Conservation (phyloP, 2,113 vertebrate genomes). For the Sprattus sprattus region DNA sequence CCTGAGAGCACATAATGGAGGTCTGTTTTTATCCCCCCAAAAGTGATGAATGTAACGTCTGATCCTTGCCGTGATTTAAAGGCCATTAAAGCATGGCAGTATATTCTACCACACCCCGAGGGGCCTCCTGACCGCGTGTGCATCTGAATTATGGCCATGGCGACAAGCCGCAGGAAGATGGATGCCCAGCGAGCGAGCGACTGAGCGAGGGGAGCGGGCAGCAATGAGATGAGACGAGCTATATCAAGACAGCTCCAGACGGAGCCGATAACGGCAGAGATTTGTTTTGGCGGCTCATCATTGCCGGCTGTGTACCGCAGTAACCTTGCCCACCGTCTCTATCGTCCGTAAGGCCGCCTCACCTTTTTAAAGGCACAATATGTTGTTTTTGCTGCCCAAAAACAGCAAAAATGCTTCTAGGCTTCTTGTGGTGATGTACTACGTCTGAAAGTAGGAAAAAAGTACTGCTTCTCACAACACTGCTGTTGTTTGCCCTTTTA, state of each 20-base stretch:
- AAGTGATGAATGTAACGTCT: constrained; percentile 59
- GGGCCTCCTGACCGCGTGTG: constrained; percentile 59
- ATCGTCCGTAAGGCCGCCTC: neutral
- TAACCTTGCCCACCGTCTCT: neutral
- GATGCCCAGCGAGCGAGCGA: constrained; percentile 44
- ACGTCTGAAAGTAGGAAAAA: neutral
- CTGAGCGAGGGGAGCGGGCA: too few species aligned
- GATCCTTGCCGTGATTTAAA: constrained; percentile 60
- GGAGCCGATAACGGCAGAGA: constrained; percentile 24
- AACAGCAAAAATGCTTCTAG: neutral
- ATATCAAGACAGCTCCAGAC: constrained; percentile 58
- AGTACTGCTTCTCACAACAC: neutral
- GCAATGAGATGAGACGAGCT: constrained; percentile 29
- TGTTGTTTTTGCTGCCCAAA: neutral
- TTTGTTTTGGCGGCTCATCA: constrained; percentile 19
- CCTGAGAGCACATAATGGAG: constrained; percentile 45
- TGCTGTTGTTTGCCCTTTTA: neutral
- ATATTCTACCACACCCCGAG: constrained; percentile 60
- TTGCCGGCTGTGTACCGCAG: neutral
- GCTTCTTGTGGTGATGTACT: neutral
- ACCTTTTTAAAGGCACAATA: neutral
- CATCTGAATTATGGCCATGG: constrained; percentile 61
- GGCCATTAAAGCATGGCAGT: constrained; percentile 66
- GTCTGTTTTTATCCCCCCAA: constrained; percentile 53
- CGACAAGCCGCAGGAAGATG: constrained; percentile 54